Evolutionary conservation across 1,140 invertebrate genomes (phyloP), one percentile per base, ranked within the genome.

Genomic region (Polypedilum vanderplanki): DNA sequence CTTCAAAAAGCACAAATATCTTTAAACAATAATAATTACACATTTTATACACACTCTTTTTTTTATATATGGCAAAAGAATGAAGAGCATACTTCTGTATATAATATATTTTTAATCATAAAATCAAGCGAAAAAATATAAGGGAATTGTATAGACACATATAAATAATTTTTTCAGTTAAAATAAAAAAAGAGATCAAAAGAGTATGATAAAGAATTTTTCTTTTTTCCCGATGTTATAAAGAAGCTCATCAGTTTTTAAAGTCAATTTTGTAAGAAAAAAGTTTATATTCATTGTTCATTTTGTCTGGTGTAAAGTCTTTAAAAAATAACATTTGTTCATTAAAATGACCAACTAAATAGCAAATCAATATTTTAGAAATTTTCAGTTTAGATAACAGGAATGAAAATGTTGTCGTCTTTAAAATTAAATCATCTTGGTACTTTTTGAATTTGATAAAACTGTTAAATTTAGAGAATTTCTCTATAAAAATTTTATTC

Each of bases 11-110:
- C 65, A 70, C 65, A 70, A 33, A 70, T 70, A 70, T 70, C 65
- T 70, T 70, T 18, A 70, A 57, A 70, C 65, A 70, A 70, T 70
- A 70, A 70, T 70, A 70, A 70, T 70, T 70, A 70, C 65, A 70
- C 65, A 70, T 70, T 70, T 70, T 70, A 10, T 70, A 18, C 9
- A 22, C 18, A 70, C 18, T 10, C 20, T 70, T 70, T 17, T 10
- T 46, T 10, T 46, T 46, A 46, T 57, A 57, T 57, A n/a, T 57
- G 46, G 46, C 46, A 57, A 57, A 57, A 57, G 46, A 57, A n/a
- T 57, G 46, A n/a, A 57, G 46, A 57, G 46, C 9, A 46, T 8
- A 8, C 9, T n/a, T n/a, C n/a, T n/a, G n/a, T 33, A 33, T 33
- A 57, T n/a, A 15, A 57, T 57, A 57, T 57, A 57, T 57, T 57